Conservation (phyloP, 2,888 invertebrate species). For the Rutpela maculata region DNA sequence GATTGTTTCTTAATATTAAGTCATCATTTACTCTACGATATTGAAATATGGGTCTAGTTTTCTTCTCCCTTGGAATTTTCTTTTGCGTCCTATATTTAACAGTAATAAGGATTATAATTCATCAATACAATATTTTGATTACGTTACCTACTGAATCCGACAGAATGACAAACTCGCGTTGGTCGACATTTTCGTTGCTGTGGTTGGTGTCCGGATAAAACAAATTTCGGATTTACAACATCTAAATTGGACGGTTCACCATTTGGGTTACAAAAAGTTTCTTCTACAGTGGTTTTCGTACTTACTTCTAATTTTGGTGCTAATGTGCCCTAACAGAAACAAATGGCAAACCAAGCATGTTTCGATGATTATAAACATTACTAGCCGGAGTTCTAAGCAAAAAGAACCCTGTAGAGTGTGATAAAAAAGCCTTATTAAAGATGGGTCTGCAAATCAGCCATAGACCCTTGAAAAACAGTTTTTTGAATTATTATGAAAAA, state of each 20-base stretch:
- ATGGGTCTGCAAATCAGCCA: too few species aligned
- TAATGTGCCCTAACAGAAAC: conserved; percentile 78
- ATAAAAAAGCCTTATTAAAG: too few species aligned
- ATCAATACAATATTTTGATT: conserved; percentile 25
- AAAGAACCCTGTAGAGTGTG: too few species aligned
- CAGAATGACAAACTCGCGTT: conserved; percentile 64
- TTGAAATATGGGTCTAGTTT: conserved; percentile 58
- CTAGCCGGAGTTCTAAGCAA: too few species aligned
- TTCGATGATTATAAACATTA: too few species aligned
- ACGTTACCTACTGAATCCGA: conserved; percentile 59
- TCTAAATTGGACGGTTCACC: conserved; percentile 59
- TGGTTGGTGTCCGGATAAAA: conserved; percentile 63
- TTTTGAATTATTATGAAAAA: too few species aligned
- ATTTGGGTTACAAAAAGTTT: conserved; percentile 72
- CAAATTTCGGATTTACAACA: conserved; percentile 71
- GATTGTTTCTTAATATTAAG: conserved; percentile 59
- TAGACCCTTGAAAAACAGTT: too few species aligned
- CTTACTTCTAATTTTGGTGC: conserved; percentile 84
- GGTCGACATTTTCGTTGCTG: conserved; percentile 49
- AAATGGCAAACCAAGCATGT: background rate
- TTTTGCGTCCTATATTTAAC: conserved; percentile 43
- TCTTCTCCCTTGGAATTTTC: conserved; percentile 42
- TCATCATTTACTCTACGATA: conserved; percentile 62
- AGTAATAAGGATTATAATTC: background rate
- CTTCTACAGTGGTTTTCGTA: conserved; percentile 82